Evolutionary conservation across 2,797 vertebrate genomes (phyloP).

Genomic region (Coluber constrictor): DNA sequence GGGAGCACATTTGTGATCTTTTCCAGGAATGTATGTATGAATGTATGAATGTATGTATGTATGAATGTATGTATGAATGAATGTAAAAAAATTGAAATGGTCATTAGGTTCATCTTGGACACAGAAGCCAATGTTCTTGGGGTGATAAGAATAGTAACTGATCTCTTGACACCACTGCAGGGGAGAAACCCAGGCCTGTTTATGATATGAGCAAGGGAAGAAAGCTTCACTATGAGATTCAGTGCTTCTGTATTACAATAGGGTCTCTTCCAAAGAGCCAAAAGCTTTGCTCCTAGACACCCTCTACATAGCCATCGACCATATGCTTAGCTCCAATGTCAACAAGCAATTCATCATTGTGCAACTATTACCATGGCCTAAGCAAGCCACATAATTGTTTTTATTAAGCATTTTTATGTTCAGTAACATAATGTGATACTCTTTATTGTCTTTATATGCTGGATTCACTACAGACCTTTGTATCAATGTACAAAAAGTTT

Average conservation of each 20-base stretch:
- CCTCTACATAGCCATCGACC: not conserved
- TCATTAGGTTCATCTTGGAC: not conserved
- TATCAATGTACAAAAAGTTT: not conserved
- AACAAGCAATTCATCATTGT: not conserved
- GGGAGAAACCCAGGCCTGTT: not conserved
- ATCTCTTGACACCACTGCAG: not conserved
- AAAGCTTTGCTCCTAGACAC: not conserved
- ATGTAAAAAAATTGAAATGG: not conserved
- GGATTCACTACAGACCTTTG: not conserved
- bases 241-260: not conserved
- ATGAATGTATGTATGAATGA: not conserved
- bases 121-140: not conserved
- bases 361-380: not conserved
- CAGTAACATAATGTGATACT: not conserved
- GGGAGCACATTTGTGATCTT: not conserved
- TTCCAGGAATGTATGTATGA: not conserved
- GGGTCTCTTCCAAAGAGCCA: not conserved
- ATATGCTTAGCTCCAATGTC: not conserved
- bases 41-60: not conserved
- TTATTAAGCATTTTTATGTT: not conserved
- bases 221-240: not conserved
- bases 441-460: not conserved
- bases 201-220: not conserved
- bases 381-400: not conserved
- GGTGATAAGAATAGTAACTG: not conserved